Evolutionary conservation across 2,797 vertebrate species (phyloP).

Genomic region (Austrolebias charrua): DNA sequence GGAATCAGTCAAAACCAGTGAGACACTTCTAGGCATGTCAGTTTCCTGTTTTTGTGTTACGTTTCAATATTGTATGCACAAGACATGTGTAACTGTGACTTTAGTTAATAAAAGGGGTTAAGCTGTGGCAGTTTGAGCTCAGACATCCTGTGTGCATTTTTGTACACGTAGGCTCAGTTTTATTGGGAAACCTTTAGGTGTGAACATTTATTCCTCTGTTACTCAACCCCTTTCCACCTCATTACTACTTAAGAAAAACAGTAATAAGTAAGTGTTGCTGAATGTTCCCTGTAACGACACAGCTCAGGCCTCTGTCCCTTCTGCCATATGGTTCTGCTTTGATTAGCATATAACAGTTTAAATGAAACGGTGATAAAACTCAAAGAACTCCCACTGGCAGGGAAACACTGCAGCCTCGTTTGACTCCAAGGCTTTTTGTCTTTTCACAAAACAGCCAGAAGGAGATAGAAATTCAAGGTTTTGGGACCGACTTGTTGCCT

Average conservation of each 20-base stretch:
- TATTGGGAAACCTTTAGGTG: constrained; percentile 64
- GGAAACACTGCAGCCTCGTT: constrained; percentile 45
- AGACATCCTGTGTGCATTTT: constrained; percentile 2
- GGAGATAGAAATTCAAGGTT: constrained; percentile 36
- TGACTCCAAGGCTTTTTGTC: constrained; percentile 7
- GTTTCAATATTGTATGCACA: constrained; percentile 14
- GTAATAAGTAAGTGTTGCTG: constrained; percentile 49
- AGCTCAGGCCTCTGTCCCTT: constrained; percentile 19
- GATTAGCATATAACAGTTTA: constrained; percentile 46
- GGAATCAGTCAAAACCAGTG: constrained; percentile 18
- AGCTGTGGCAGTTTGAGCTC: constrained; percentile 5
- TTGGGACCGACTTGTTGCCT: constrained; percentile 27
- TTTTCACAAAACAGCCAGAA: constrained; percentile 27
- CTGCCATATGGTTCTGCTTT: constrained; percentile 43
- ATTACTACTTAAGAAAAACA: constrained; percentile 60
- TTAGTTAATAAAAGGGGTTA: constrained; percentile 13
- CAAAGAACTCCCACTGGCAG: constrained; percentile 17
- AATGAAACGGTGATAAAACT: constrained; percentile 56
- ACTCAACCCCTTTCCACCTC: constrained; percentile 33
- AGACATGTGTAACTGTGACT: constrained; percentile 12
- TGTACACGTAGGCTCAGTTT: constrained; percentile 31
- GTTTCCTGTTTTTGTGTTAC: constrained; percentile 4
- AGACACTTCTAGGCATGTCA: constrained; percentile 9
- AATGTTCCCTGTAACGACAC: constrained; percentile 21
- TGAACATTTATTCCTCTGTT: constrained; percentile 41